Conservation (phyloP, 1,140 invertebrate species). For the Choristoneura fumiferana region DNA sequence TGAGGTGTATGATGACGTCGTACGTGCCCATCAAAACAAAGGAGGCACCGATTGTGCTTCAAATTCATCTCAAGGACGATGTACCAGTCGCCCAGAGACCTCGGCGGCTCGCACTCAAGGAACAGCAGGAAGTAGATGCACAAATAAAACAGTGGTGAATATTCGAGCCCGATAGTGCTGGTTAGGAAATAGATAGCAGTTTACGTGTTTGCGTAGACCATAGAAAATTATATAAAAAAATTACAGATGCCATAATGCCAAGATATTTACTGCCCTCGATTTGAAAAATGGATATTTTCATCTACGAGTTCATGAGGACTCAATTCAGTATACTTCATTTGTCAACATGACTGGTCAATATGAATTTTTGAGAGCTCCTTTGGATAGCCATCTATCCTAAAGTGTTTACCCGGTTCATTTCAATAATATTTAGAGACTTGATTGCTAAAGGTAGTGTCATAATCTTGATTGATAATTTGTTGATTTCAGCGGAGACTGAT, state of each 20-base stretch:
- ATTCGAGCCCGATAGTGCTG: slow-evolving; percentile 66
- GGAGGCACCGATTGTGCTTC: slow-evolving; percentile 25
- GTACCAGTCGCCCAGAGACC: slow-evolving; percentile 28
- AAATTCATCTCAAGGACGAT: slow-evolving; percentile 28
- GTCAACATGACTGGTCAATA: slow-evolving; percentile 26
- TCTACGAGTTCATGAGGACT: slow-evolving; percentile 23
- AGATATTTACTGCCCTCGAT: slow-evolving; percentile 26
- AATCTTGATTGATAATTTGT: slow-evolving; percentile 27
- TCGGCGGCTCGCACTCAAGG: slow-evolving; percentile 21
- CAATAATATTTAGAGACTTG: slow-evolving; percentile 25
- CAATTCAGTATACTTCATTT: slow-evolving; percentile 31
- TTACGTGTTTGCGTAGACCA: slow-evolving; percentile 77
- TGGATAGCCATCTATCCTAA: slow-evolving; percentile 27
- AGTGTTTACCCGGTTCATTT: slow-evolving; percentile 24
- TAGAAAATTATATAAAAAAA: slow-evolving; percentile 64
- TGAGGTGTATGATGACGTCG: not conserved
- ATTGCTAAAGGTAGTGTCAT: slow-evolving; percentile 20
- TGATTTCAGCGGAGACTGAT: slow-evolving; percentile 25
- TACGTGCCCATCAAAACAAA: slow-evolving; percentile 12
- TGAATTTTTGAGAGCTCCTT: slow-evolving; percentile 27
- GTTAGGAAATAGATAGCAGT: slow-evolving; percentile 69
- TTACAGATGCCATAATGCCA: slow-evolving; percentile 23
- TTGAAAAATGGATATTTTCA: slow-evolving; percentile 33
- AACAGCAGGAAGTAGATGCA: slow-evolving; percentile 23
- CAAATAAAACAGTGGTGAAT: slow-evolving; percentile 55